phyloP scores from a whole-genome alignment of 2,113 vertebrate genomes.

The Climacteris rufus region DNA sequence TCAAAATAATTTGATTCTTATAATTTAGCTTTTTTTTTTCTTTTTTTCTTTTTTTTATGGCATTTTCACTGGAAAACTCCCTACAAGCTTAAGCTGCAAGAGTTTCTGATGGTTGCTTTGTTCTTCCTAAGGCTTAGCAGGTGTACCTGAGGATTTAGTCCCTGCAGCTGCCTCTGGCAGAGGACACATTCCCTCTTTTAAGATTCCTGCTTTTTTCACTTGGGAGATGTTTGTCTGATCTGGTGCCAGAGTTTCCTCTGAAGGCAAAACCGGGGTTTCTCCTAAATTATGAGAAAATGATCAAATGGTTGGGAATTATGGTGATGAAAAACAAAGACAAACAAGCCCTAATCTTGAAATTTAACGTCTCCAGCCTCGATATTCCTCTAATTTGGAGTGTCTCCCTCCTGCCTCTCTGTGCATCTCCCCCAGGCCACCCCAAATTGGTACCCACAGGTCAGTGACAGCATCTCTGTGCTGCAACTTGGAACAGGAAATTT shows the following conservation, averaged over 20 bases:
- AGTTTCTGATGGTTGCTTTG: not conserved
- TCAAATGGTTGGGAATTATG: not conserved
- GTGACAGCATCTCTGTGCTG: not conserved
- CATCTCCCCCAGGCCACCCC: not conserved
- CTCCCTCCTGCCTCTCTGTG: not conserved
- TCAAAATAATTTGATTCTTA: not conserved
- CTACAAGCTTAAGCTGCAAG: not conserved
- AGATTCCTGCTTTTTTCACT: not conserved
- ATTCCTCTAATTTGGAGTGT: not conserved
- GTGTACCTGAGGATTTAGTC: not conserved
- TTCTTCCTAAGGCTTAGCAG: not conserved
- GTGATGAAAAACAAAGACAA: not conserved
- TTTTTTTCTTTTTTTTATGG: not conserved
- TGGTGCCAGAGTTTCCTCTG: not conserved
- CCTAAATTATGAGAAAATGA: not conserved
- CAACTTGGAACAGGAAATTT: not conserved
- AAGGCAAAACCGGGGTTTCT: not conserved
- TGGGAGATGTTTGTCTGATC: not conserved
- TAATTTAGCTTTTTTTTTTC: not conserved
- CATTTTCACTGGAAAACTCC: not conserved
- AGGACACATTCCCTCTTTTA: not conserved
- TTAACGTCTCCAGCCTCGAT: not conserved
- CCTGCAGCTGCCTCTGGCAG: not conserved
- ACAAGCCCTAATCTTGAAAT: not conserved
- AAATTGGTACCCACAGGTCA: rapidly evolving